phyloP scores from a whole-genome alignment of 2,797 vertebrate species.

The Fundulus diaphanus region DNA sequence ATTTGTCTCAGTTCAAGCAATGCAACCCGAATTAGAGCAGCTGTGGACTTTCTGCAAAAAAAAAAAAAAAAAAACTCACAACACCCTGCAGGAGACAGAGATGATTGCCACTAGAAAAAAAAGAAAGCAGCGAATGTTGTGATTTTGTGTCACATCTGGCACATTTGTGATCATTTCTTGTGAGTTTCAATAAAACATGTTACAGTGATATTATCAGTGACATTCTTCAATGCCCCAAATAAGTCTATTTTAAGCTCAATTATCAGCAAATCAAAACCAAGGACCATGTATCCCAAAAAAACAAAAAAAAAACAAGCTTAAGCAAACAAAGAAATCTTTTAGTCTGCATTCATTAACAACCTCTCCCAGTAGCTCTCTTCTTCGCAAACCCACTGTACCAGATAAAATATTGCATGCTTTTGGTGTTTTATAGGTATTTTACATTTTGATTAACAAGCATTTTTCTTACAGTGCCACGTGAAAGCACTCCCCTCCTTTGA shows the following conservation, averaged over 20 bases:
- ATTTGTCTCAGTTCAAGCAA: slow-evolving; percentile 45
- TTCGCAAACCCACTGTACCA: slow-evolving; percentile 53
- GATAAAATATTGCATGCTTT: slow-evolving; percentile 51
- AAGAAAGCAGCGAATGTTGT: slow-evolving; percentile 51
- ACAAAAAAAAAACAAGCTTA: slow-evolving; percentile 17
- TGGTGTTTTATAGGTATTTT: slow-evolving; percentile 45
- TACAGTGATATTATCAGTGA: slow-evolving; percentile 65
- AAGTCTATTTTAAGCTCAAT: slow-evolving; percentile 68
- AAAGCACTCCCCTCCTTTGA: neutral
- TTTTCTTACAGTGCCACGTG: slow-evolving; percentile 16
- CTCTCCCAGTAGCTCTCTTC: slow-evolving; percentile 36
- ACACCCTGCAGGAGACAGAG: slow-evolving; percentile 26
- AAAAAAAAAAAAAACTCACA: too few relatives aligned
- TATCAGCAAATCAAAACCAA: slow-evolving; percentile 74
- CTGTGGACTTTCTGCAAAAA: slow-evolving; percentile 44
- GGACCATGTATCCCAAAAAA: slow-evolving; percentile 50
- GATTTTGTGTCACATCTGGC: slow-evolving; percentile 54
- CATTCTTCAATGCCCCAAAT: slow-evolving; percentile 43
- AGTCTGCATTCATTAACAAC: slow-evolving; percentile 61
- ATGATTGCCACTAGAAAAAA: neutral
- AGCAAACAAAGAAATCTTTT: slow-evolving; percentile 51
- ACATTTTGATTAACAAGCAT: slow-evolving; percentile 39
- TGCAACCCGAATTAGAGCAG: slow-evolving; percentile 32
- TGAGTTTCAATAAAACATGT: slow-evolving; percentile 62
- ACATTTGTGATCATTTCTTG: slow-evolving; percentile 63